These are phyloP conservation scores for Drosophila trapezifrons DNA, from an alignment of 1,140 invertebrate species.

Conservation along the genomic window DNA sequence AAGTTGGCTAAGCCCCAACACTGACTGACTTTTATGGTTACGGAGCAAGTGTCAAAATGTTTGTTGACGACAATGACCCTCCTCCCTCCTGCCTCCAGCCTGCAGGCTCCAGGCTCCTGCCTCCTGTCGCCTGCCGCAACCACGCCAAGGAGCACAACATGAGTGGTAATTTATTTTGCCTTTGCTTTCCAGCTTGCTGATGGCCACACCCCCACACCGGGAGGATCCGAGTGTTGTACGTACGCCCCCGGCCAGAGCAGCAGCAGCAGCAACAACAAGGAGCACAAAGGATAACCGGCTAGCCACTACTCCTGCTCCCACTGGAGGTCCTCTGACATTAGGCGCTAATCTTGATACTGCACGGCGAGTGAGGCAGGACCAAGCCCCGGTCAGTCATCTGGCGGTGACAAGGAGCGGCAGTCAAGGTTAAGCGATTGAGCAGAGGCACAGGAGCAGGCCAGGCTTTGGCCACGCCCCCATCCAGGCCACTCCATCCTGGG, in stretches of 20 bases:
- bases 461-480: slow-evolving; percentile 9
- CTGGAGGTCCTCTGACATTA: slow-evolving; percentile 46
- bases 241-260: background rate
- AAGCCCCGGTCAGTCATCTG: slow-evolving; percentile 42
- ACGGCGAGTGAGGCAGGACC: background rate
- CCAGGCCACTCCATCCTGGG: slow-evolving; percentile 2
- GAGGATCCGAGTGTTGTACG: background rate
- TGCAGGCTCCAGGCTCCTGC: background rate
- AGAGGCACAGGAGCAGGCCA: background rate
- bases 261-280: slow-evolving; percentile 12
- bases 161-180: slow-evolving; percentile 82
- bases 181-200: slow-evolving; percentile 32
- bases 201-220: slow-evolving; percentile 6
- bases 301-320: background rate
- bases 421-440: slow-evolving; percentile 51
- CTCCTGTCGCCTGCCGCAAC: slow-evolving; percentile 1
- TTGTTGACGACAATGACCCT: slow-evolving; percentile 72
- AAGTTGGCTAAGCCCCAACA: slow-evolving; percentile 81
- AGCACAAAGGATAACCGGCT: slow-evolving; percentile 34
- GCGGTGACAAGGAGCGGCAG: slow-evolving; percentile 58
- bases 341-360: slow-evolving; percentile 64
- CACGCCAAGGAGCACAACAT: slow-evolving; percentile 45
- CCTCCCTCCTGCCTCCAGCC: background rate
- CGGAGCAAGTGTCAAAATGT: slow-evolving; percentile 83
- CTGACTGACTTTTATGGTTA: slow-evolving; percentile 84